Percentiles rank a stretch among this genome's conserved stretches.
Conservation (phyloP, 2,888 invertebrate species). For the Dendrolimus pini region DNA sequence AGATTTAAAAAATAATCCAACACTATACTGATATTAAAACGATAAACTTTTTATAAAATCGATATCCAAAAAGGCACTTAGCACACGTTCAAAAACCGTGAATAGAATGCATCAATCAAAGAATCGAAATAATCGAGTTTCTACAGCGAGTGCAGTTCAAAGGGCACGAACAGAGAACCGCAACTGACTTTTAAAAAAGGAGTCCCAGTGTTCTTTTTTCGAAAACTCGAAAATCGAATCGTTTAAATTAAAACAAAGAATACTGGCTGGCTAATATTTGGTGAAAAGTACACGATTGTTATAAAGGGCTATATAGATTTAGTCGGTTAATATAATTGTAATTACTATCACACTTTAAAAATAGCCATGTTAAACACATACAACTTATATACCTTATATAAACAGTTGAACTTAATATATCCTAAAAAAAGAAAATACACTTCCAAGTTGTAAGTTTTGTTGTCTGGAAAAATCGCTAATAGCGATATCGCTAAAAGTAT, state of each 20-base stretch:
- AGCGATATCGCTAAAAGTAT: too few relatives aligned
- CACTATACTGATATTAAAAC: too few relatives aligned
- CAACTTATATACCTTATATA: too few relatives aligned
- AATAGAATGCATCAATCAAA: conserved; percentile 69
- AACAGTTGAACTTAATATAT: too few relatives aligned
- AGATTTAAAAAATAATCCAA: too few relatives aligned
- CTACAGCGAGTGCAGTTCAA: conserved; percentile 65
- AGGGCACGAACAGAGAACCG: conserved; percentile 63
- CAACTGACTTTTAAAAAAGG: conserved; percentile 43
- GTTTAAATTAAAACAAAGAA: conserved; percentile 31
- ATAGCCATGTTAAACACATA: too few relatives aligned
- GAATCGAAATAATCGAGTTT: conserved; percentile 70
- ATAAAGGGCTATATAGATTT: background rate
- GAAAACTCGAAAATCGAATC: conserved; percentile 32
- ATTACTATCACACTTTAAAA: too few relatives aligned
- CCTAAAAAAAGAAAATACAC: too few relatives aligned
- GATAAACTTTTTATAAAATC: conserved; percentile 8
- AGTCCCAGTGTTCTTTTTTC: background rate
- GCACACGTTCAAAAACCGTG: conserved; percentile 46
- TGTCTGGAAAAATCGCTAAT: too few relatives aligned
- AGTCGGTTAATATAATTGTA: background rate
- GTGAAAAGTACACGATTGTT: conserved; percentile 41
- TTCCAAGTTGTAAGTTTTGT: too few relatives aligned
- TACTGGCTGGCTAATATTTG: conserved; percentile 57
- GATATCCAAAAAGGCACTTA: conserved; percentile 49